A percentile compares a stretch with the other conserved stretches of the same genome.
phyloP scores from a whole-genome alignment of 2,888 invertebrate genomes.

The Philonicus albiceps region DNA sequence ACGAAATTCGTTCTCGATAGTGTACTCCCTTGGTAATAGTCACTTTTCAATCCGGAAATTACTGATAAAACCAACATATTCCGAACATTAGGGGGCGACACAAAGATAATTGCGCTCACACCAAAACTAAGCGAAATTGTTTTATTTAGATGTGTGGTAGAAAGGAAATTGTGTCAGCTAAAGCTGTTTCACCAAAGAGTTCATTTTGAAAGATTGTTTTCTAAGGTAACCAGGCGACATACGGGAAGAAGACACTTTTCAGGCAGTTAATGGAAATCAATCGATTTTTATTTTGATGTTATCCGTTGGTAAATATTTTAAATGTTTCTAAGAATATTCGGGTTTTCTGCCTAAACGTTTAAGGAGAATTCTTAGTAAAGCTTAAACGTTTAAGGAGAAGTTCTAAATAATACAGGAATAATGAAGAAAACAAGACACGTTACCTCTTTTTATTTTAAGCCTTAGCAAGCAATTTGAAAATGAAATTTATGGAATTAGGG shows the following conservation, averaged over 20 bases:
- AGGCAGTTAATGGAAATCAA: neutral
- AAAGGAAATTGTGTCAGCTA: neutral
- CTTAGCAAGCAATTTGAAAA: too few relatives aligned
- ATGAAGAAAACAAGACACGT: too few relatives aligned
- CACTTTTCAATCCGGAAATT: neutral
- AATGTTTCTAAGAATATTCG: neutral
- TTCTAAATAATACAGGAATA: neutral
- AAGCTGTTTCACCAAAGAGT: neutral
- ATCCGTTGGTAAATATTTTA: neutral
- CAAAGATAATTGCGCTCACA: neutral
- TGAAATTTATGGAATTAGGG: too few relatives aligned
- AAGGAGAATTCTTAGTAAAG: too few relatives aligned
- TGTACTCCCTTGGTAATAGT: neutral
- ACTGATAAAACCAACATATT: neutral
- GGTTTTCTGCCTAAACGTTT: neutral
- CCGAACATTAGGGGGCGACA: neutral
- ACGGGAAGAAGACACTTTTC: neutral
- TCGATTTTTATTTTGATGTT: neutral
- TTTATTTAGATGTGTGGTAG: neutral
- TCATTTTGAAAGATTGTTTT: constrained; percentile 6
- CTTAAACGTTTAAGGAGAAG: neutral
- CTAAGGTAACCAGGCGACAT: constrained; percentile 21
- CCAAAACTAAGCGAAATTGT: neutral
- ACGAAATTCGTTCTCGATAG: neutral
- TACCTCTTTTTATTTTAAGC: too few relatives aligned